Percentiles rank a stretch among this genome's conserved stretches.
Evolutionary conservation across 2,797 vertebrate species (phyloP).

Genomic region (Alectoris magna): DNA sequence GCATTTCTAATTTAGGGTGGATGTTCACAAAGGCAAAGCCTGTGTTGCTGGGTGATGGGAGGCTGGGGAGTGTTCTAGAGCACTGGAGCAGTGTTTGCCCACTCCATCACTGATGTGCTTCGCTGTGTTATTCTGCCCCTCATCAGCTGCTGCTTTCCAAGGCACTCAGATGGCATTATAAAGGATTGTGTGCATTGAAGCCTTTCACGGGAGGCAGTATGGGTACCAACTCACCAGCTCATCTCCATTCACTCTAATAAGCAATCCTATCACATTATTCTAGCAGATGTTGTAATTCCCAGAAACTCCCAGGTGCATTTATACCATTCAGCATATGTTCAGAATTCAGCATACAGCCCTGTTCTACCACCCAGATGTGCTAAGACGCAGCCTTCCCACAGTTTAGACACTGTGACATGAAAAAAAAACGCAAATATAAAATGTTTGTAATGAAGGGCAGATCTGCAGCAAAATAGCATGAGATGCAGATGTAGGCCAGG

Average conservation of each 20-base stretch:
- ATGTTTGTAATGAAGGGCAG: not conserved
- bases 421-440: not conserved
- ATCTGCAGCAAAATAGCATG: not conserved
- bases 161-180: not conserved
- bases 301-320: not conserved
- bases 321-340: not conserved
- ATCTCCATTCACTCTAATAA: not conserved
- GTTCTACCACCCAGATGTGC: not conserved
- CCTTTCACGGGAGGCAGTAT: not conserved
- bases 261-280: not conserved
- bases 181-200: not conserved
- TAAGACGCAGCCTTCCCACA: not conserved
- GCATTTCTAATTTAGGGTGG: not conserved
- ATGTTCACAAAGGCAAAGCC: not conserved
- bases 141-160: not conserved
- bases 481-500: not conserved
- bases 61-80: not conserved
- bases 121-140: not conserved
- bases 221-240: not conserved
- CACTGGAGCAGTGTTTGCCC: not conserved
- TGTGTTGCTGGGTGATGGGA: not conserved
- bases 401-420: not conserved
- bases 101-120: not conserved
- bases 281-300: rapidly evolving
- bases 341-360: not conserved